A percentile compares a stretch with the other conserved stretches of the same genome.
phyloP scores from a whole-genome alignment of 1,140 invertebrate genomes.

The Linepithema humile region DNA sequence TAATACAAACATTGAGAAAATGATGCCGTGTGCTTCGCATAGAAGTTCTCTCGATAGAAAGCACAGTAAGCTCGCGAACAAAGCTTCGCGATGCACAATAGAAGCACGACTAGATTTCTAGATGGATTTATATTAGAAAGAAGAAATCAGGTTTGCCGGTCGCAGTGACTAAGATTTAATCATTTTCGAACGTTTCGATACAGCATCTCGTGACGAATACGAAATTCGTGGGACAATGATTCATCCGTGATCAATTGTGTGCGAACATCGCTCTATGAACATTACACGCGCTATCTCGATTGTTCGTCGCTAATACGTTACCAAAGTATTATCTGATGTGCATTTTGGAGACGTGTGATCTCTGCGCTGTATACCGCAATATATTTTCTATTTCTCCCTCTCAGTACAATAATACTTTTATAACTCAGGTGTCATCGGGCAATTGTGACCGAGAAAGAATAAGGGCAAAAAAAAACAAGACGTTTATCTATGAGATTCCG shows the following conservation, averaged over 20 bases:
- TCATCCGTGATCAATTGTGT: neutral
- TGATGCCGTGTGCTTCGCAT: neutral
- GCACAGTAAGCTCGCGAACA: neutral
- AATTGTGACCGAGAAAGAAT: slow-evolving; percentile 33
- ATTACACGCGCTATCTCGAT: slow-evolving; percentile 1
- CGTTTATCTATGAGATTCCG: slow-evolving; percentile 18
- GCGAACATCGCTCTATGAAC: neutral
- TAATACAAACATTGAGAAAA: neutral
- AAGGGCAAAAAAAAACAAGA: neutral
- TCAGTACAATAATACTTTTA: slow-evolving; percentile 66
- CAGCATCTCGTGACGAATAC: neutral
- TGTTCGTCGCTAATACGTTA: slow-evolving; percentile 37
- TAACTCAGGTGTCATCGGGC: slow-evolving; percentile 62
- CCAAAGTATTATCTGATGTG: slow-evolving; percentile 35
- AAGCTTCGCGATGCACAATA: slow-evolving; percentile 29
- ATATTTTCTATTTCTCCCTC: neutral
- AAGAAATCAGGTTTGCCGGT: neutral
- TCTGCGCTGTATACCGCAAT: slow-evolving; percentile 39
- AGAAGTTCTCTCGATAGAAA: neutral
- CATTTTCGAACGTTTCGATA: slow-evolving; percentile 12
- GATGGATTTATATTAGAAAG: neutral
- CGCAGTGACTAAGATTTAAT: neutral
- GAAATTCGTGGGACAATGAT: neutral
- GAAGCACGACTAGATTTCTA: slow-evolving; percentile 33
- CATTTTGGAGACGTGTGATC: slow-evolving; percentile 32